A percentile compares a stretch with the other conserved stretches of the same genome.
Evolutionary conservation across 1,140 invertebrate species (phyloP).

Genomic region (Triops longicaudatus): DNA sequence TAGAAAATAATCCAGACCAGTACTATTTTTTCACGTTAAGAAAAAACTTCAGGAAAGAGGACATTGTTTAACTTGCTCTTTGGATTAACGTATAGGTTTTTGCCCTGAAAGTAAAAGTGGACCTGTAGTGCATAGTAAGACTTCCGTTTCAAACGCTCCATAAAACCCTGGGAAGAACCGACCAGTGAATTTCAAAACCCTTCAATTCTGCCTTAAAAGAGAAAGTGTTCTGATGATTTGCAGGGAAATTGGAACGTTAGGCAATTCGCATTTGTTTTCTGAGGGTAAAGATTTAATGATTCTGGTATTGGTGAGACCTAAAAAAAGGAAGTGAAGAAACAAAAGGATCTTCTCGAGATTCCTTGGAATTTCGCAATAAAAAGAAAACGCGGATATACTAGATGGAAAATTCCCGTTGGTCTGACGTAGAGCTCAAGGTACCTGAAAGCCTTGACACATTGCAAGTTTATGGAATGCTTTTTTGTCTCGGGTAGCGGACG

Average conservation of each 20-base stretch:
- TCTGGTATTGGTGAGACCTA: too few species aligned
- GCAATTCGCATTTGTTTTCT: too few species aligned
- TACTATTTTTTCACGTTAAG: neutral
- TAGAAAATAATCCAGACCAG: neutral
- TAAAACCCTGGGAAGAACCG: neutral
- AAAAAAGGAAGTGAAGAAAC: too few species aligned
- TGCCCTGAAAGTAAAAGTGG: slow-evolving; percentile 11
- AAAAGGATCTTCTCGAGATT: too few species aligned
- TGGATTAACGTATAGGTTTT: neutral
- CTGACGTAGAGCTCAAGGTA: neutral
- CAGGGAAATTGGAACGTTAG: too few species aligned
- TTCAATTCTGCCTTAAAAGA: neutral
- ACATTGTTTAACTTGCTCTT: neutral
- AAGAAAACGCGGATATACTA: neutral
- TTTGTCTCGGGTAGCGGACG: neutral
- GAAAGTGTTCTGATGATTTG: neutral
- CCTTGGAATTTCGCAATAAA: too few species aligned
- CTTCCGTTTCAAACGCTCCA: neutral
- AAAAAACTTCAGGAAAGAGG: neutral
- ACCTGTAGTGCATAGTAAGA: neutral
- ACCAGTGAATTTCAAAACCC: neutral
- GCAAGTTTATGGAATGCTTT: neutral
- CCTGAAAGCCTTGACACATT: neutral
- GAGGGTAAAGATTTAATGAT: too few species aligned
- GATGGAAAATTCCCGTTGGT: neutral